Conservation (phyloP, 1,140 invertebrate genomes). For the Pseudobourletiella spinata region DNA sequence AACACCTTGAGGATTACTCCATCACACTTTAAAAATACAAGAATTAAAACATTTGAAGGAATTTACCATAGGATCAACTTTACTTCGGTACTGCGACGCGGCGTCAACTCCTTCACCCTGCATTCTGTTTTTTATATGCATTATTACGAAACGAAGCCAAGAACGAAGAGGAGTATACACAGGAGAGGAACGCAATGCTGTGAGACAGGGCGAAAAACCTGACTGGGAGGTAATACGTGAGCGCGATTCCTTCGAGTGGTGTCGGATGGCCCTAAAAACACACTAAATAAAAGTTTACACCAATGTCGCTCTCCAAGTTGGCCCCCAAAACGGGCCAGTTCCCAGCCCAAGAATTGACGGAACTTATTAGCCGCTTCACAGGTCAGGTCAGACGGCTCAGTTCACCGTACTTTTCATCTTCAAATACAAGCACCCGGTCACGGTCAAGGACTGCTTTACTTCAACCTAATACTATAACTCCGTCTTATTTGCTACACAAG, state of each 20-base stretch:
- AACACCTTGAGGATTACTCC: too few species aligned
- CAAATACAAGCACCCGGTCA: not conserved
- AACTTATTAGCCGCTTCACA: not conserved
- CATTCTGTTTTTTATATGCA: not conserved
- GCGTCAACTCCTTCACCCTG: constrained; percentile 15
- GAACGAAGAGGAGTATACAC: too few species aligned
- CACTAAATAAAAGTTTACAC: not conserved
- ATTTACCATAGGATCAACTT: constrained; percentile 19
- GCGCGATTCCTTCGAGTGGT: not conserved
- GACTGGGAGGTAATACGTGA: not conserved
- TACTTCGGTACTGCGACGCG: constrained; percentile 19
- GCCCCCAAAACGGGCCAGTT: not conserved
- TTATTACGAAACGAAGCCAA: not conserved
- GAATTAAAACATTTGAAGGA: not conserved
- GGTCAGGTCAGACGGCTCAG: not conserved
- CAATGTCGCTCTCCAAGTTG: not conserved
- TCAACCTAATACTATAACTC: too few species aligned
- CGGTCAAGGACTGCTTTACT: constrained; percentile 7
- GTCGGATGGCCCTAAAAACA: not conserved
- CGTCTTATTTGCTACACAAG: too few species aligned
- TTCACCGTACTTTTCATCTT: too few species aligned
- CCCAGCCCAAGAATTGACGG: not conserved
- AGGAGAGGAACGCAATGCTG: not conserved
- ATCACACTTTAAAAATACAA: too few species aligned
- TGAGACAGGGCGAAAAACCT: not conserved